These are phyloP conservation scores for Copsychus sechellarum DNA, from an alignment of 2,113 vertebrate genomes.

Conservation along the genomic window DNA sequence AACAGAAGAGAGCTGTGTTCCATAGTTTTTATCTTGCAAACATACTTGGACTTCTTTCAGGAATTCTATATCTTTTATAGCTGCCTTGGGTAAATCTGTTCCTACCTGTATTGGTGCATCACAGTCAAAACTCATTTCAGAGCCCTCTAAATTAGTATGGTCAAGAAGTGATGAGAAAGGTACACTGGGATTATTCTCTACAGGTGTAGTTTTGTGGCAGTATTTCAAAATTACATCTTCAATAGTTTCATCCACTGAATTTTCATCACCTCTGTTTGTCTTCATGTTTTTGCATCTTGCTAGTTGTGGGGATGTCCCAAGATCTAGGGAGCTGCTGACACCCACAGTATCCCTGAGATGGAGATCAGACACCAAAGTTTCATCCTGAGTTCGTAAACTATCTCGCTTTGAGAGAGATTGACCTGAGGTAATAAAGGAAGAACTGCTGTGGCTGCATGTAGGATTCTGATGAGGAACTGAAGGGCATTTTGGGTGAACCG, in stretches of 20 bases:
- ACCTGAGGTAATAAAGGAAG: constrained; percentile 70
- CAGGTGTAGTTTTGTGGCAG: constrained; percentile 59
- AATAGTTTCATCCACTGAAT: constrained; percentile 67
- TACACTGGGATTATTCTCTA: constrained; percentile 52
- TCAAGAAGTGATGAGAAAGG: constrained; percentile 61
- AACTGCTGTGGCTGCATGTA: constrained; percentile 46
- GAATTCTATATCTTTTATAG: constrained; percentile 66
- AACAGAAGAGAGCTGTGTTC: constrained; percentile 69
- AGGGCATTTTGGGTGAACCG: neutral
- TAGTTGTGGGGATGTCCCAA: constrained; percentile 32
- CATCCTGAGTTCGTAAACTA: constrained; percentile 69
- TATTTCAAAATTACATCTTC: constrained; percentile 82
- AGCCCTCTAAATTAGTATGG: constrained; percentile 35
- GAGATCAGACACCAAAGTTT: constrained; percentile 56
- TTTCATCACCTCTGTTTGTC: neutral
- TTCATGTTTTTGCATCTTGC: constrained; percentile 30
- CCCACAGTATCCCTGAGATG: constrained; percentile 65
- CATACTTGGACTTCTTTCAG: constrained; percentile 78
- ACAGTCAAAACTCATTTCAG: constrained; percentile 83
- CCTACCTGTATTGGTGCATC: constrained; percentile 74
- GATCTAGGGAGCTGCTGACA: constrained; percentile 16
- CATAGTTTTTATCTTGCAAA: constrained; percentile 81
- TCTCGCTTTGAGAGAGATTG: constrained; percentile 64
- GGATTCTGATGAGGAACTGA: constrained; percentile 40
- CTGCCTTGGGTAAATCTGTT: constrained; percentile 48